Conservation (phyloP, 2,888 invertebrate genomes). For the Pterostichus niger region DNA sequence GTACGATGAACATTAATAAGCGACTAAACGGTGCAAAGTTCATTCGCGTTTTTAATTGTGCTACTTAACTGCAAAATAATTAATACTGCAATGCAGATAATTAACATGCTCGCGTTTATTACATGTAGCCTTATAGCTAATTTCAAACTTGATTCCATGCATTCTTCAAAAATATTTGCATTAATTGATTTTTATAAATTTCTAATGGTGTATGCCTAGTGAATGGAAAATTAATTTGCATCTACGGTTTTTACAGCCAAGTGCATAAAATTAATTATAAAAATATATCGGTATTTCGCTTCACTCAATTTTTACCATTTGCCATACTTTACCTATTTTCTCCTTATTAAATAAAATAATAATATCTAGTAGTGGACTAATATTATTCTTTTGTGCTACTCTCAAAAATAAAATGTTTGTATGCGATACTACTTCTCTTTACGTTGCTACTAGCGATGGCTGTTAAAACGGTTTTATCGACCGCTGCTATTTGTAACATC, state of each 20-base stretch:
- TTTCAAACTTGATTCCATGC: constrained; percentile 13
- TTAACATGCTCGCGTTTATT: constrained; percentile 45
- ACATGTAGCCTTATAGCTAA: neutral
- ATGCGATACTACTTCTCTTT: no score
- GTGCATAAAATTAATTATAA: neutral
- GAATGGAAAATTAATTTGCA: constrained; percentile 7
- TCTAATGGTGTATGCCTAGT: neutral
- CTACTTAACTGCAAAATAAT: constrained; percentile 43
- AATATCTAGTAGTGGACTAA: no score
- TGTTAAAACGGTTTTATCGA: no score
- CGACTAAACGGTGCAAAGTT: constrained; percentile 50
- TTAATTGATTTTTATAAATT: constrained; percentile 9
- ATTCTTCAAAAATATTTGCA: constrained; percentile 16
- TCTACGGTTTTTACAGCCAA: neutral
- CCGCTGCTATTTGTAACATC: no score
- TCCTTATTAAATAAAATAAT: no score
- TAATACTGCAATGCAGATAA: constrained; percentile 30
- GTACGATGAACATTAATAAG: constrained; percentile 30
- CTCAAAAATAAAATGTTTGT: no score
- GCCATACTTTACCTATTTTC: no score
- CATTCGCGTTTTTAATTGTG: constrained; percentile 48
- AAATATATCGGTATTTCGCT: no score
- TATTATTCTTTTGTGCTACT: no score
- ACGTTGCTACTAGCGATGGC: no score
- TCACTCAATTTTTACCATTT: no score